Base-by-base conservation (phyloP, 2,888 invertebrate species). In the Clitarchus hookeri region DNA sequence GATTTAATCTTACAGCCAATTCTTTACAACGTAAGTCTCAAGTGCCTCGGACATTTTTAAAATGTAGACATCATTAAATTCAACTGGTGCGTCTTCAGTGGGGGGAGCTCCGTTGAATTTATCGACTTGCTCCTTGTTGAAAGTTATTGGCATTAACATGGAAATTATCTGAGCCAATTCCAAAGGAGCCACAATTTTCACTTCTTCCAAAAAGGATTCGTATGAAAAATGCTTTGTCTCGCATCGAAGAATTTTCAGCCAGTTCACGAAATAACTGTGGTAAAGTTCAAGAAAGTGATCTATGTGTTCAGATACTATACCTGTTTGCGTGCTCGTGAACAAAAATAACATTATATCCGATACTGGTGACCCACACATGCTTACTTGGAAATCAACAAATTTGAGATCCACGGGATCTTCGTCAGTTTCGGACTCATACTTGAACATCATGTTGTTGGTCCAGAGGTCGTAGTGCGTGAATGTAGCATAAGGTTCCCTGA, bases 371-470 rank as follows among this genome's bases (percentile, higher is more conserved):
- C 92, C 91, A 86, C 93, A 93, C n/a, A 92, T 90, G 82, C 93
- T 92, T 53, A 94, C 91, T 90, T 94, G 94, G 87, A 94, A 93
- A 89, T 94, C 94, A 0, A 94, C 91, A 84, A 94, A 92, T 90
- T 94, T 94, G 4, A 94, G 90, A 87, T 92, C 91, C 0, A 91
- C 89, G 0, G 93, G 92, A n/a, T 90, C 23, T 44, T 82, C 44
- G 13, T 84, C 83, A 26, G 54, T 36, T 26, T 87, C 27, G 48
- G 88, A 89, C 90, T 93, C 92, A 86, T 91, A 91, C 86, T 92
- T 91, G 23, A 94, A 90, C 92, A 94, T 92, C 0, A 94, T 91
- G 88, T 94, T 94, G 89, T 94, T 94, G 23, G 93, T 92, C 94
- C 94, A 94, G 84, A 93, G 92, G 89, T 94, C 94, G 0, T 92